phyloP scores from a whole-genome alignment of 2,888 invertebrate genomes.

The Molorchus minor region DNA sequence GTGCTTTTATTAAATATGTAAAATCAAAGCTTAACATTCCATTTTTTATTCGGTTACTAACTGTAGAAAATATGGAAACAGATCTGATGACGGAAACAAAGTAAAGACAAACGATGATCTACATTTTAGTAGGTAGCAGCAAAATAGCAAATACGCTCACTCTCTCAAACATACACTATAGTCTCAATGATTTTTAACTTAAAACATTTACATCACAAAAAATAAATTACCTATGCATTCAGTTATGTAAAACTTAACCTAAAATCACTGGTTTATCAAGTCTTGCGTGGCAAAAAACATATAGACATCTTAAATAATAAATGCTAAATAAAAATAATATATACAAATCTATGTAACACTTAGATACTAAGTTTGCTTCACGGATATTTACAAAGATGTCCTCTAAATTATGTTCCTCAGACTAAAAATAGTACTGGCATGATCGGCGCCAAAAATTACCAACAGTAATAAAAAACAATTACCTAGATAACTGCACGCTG shows the following conservation, averaged over 20 bases:
- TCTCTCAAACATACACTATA: slow-evolving; percentile 58
- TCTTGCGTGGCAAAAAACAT: slow-evolving; percentile 57
- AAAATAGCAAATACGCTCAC: slow-evolving; percentile 38
- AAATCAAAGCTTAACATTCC: slow-evolving; percentile 25
- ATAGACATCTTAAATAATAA: slow-evolving; percentile 47
- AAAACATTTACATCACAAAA: slow-evolving; percentile 61
- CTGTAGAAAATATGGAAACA: slow-evolving; percentile 24
- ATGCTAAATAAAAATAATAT: slow-evolving; percentile 54
- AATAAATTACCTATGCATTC: slow-evolving; percentile 56
- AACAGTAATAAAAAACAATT: slow-evolving; percentile 34
- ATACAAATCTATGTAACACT: slow-evolving; percentile 53
- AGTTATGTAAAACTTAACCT: slow-evolving; percentile 57
- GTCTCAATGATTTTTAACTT: slow-evolving; percentile 45
- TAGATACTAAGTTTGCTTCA: slow-evolving; percentile 50
- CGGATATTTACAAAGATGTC: slow-evolving; percentile 62
- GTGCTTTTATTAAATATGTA: slow-evolving; percentile 38
- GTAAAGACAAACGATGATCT: slow-evolving; percentile 16
- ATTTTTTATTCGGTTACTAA: slow-evolving; percentile 41
- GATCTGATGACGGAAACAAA: slow-evolving; percentile 16
- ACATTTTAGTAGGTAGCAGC: slow-evolving; percentile 22
- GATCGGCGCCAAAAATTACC: slow-evolving; percentile 23
- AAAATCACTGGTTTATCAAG: slow-evolving; percentile 61
- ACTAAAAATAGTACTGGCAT: slow-evolving; percentile 35
- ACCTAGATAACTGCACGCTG: slow-evolving; percentile 46
- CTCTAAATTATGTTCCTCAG: slow-evolving; percentile 23